Percentiles rank a stretch among this genome's conserved stretches.
phyloP scores from a whole-genome alignment of 2,797 vertebrate genomes.

The Coregonus suidteri region DNA sequence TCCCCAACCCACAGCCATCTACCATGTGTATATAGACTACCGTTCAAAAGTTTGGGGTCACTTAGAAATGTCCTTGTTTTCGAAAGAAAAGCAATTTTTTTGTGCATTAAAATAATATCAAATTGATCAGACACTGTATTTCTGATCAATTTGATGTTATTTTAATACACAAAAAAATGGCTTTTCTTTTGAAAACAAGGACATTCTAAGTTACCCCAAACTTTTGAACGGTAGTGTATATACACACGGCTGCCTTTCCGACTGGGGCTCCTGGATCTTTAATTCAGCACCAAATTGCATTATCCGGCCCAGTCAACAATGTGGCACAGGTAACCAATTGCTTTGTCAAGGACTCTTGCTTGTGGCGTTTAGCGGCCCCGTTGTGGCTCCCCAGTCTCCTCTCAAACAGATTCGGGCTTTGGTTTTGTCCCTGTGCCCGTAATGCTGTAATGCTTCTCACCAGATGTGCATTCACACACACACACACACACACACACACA shows the following conservation, averaged over 20 bases:
- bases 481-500: neutral
- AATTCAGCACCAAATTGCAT: constrained; percentile 43
- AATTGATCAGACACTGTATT: too few relatives aligned
- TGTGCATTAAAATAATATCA: too few relatives aligned
- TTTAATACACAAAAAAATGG: too few relatives aligned
- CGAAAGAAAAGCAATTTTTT: too few relatives aligned
- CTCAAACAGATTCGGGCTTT: constrained; percentile 10
- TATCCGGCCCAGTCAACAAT: constrained; percentile 50
- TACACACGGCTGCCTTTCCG: constrained; percentile 52
- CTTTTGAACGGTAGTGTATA: too few relatives aligned
- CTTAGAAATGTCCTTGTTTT: too few relatives aligned
- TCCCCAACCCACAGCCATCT: too few relatives aligned
- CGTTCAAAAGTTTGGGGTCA: too few relatives aligned
- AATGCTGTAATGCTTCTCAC: constrained; percentile 16
- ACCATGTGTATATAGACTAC: neutral
- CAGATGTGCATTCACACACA: constrained; percentile 20
- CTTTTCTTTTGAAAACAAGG: too few relatives aligned
- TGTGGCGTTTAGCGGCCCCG: constrained; percentile 29
- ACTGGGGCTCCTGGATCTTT: constrained; percentile 49
- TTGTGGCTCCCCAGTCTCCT: constrained; percentile 16
- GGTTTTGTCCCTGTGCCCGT: constrained; percentile 1
- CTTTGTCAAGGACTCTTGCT: constrained; percentile 16
- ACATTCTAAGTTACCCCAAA: too few relatives aligned
- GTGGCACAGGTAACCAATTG: constrained; percentile 50
- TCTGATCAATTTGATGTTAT: too few relatives aligned